Evolutionary conservation across 1,140 invertebrate species (phyloP), one percentile per base, ranked within the genome.

Genomic region (Tachypleus tridentatus): DNA sequence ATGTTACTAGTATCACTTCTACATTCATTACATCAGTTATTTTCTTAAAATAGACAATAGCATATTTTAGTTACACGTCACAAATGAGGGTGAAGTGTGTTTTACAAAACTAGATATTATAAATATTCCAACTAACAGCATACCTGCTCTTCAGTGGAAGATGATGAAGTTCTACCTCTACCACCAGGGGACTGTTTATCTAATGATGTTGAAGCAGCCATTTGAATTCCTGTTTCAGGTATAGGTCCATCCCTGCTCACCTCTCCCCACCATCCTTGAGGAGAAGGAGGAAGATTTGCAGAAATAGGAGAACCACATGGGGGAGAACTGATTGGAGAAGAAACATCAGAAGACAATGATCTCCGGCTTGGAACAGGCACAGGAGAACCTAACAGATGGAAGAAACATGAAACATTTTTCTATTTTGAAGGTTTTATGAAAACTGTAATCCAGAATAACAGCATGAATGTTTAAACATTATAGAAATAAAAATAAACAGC

Each of bases 71-170:
- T 29, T 29, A 29, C 29, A 29, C 29, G 29, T n/a, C n/a, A n/a
- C n/a, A n/a, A n/a, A n/a, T n/a, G n/a, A n/a, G n/a, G n/a, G n/a
- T 29, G 29, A 29, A 29, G 29, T 29, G 29, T 29, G 29, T 29
- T 29, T 29, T 2, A 29, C 29, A 29, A 29, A 29, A 29, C 29
- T 29, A n/a, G n/a, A n/a, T n/a, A n/a, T n/a, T n/a, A 29, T 29
- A 29, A 29, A 29, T 29, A 29, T 29, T 29, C 29, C 29, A 29
- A 29, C 29, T 8, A 54, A 54, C n/a, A 54, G 47, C 8, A 11
- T 57, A 57, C 56, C 56, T 57, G 56, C n/a, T 57, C 56, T 11
- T 57, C 56, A 8, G 47, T 57, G 9, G 56, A 57, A 11, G 56
- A 57, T 57, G 47, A 57, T 57, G 6, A 29, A 57, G 10, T 57